These are phyloP conservation scores for Gopherus evgoodei DNA, from an alignment of 2,113 vertebrate species.

Conservation along the genomic window DNA sequence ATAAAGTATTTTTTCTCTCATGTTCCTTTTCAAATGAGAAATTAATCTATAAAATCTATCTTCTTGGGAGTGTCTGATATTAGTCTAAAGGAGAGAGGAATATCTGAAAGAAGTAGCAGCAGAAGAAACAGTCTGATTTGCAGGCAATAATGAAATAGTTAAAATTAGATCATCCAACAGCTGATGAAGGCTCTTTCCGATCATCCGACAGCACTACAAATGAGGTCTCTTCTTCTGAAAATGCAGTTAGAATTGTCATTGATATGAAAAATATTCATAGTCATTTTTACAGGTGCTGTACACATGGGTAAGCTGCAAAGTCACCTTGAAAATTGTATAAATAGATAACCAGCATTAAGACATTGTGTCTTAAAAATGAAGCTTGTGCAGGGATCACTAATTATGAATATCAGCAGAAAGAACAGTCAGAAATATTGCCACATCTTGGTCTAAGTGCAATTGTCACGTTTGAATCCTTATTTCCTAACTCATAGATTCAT, in stretches of 20 bases:
- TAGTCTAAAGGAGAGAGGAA: neutral
- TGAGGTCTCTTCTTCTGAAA: neutral
- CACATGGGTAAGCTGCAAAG: neutral
- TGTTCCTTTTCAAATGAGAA: neutral
- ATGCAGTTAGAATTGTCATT: neutral
- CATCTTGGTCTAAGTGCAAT: neutral
- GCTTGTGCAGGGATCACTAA: neutral
- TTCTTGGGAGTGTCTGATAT: neutral
- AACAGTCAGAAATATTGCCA: neutral
- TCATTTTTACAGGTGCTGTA: neutral
- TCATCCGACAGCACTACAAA: neutral
- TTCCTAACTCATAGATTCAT: neutral
- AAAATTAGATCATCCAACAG: neutral
- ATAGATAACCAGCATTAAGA: neutral
- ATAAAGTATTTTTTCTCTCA: neutral
- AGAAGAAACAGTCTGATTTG: neutral
- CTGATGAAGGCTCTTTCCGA: too few relatives aligned
- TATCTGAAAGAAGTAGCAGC: neutral
- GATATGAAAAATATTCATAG: neutral
- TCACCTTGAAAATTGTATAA: conserved; percentile 25
- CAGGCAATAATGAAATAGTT: neutral
- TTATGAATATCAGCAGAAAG: conserved; percentile 1
- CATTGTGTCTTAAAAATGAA: neutral
- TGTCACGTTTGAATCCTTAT: conserved; percentile 14
- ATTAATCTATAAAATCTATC: neutral